These are phyloP conservation scores for Barbus barbus DNA, from an alignment of 2,113 vertebrate genomes.

Conservation along the genomic window DNA sequence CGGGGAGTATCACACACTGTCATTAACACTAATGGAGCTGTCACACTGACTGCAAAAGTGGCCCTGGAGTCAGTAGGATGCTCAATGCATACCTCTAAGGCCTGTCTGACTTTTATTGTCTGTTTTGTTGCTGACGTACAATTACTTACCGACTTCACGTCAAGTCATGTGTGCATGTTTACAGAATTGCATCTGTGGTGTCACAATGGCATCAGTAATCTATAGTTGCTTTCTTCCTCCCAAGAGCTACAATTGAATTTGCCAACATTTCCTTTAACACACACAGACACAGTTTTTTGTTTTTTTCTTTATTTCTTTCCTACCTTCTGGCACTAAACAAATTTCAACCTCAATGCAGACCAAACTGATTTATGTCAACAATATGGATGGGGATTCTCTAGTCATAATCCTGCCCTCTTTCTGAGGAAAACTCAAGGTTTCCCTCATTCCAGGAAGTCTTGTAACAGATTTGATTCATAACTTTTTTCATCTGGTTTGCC, in stretches of 20 bases:
- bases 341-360: constrained; percentile 13
- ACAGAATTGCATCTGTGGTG: constrained; percentile 50
- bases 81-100: constrained; percentile 45
- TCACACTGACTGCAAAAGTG: constrained; percentile 61
- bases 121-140: constrained; percentile 51
- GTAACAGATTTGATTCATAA: constrained; percentile 32
- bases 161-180: constrained; percentile 51
- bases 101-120: constrained; percentile 52
- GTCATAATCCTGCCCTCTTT: constrained; percentile 9
- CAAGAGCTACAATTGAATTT: constrained; percentile 28
- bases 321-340: constrained; percentile 25
- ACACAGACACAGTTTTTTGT: not conserved
- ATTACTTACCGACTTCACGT: constrained; percentile 52
- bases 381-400: constrained; percentile 22
- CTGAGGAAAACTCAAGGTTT: constrained; percentile 29
- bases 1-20: constrained; percentile 62
- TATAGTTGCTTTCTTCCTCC: constrained; percentile 56
- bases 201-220: constrained; percentile 61
- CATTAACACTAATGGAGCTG: constrained; percentile 73
- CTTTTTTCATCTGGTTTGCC: constrained; percentile 23
- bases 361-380: constrained; percentile 37
- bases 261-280: not conserved
- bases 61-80: constrained; percentile 42
- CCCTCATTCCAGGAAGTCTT: constrained; percentile 1
- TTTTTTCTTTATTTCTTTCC: not conserved